Conservation (phyloP, 2,797 vertebrate genomes). For the Helicolenus hilgendorfi region DNA sequence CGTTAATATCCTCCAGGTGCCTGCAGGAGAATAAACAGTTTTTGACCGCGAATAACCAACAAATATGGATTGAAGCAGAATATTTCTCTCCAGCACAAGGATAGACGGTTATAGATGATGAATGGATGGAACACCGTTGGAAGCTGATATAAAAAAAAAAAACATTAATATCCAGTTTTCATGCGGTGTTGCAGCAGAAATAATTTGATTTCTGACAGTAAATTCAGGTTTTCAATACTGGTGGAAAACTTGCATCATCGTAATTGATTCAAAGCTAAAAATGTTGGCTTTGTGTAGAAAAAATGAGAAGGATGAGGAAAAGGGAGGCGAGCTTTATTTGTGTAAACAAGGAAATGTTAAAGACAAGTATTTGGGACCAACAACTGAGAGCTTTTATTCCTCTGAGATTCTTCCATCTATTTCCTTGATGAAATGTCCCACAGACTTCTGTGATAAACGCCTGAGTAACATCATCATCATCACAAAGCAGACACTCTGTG, state of each 20-base stretch:
- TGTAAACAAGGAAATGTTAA: background rate
- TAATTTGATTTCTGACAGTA: background rate
- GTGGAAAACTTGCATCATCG: background rate
- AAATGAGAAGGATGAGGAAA: background rate
- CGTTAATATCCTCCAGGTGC: background rate
- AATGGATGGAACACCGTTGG: background rate
- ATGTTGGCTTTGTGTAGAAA: background rate
- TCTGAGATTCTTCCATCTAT: background rate
- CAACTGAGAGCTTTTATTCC: background rate
- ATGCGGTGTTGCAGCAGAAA: background rate
- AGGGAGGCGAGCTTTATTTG: background rate
- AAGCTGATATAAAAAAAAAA: background rate
- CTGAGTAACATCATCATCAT: background rate
- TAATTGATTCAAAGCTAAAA: background rate
- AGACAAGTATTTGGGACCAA: conserved; percentile 5
- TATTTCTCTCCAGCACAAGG: background rate
- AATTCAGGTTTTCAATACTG: conserved; percentile 3
- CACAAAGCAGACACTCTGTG: background rate
- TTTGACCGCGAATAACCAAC: background rate
- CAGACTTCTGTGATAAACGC: background rate
- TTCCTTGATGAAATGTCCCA: background rate
- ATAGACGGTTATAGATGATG: rapidly evolving
- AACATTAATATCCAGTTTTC: background rate
- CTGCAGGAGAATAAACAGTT: background rate
- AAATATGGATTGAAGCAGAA: background rate